Evolutionary conservation across 2,797 vertebrate genomes (phyloP).

Genomic region (Phylloscopus collybita): DNA sequence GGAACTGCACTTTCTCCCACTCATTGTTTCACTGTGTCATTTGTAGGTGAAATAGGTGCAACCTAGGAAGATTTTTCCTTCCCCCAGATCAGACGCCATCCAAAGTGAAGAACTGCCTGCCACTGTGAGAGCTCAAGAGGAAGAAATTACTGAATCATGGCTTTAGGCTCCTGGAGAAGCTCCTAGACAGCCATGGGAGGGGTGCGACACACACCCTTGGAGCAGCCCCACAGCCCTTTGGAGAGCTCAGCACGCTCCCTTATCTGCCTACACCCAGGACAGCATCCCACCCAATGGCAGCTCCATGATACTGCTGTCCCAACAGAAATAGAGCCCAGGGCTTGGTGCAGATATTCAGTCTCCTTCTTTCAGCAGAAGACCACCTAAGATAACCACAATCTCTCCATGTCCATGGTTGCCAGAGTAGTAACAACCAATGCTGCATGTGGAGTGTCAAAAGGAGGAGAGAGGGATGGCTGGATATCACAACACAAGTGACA

Average conservation of each 20-base stretch:
- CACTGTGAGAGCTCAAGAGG: background rate
- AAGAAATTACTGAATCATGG: background rate
- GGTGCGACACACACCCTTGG: background rate
- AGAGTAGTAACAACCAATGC: background rate
- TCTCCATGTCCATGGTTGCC: background rate
- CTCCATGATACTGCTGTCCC: background rate
- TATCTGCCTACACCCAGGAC: background rate
- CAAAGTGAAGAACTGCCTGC: background rate
- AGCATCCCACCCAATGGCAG: background rate
- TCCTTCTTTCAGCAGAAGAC: background rate
- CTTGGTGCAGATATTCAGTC: background rate
- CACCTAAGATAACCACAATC: background rate
- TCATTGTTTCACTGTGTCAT: background rate
- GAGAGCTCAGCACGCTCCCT: background rate
- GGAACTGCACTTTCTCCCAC: background rate
- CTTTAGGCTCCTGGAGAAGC: background rate
- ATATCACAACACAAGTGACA: background rate
- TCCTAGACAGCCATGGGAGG: background rate
- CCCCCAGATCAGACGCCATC: background rate
- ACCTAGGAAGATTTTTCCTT: background rate
- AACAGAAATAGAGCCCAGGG: background rate
- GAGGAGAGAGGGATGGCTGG: background rate
- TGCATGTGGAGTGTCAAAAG: background rate
- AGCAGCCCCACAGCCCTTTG: background rate
- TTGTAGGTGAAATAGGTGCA: background rate